Conservation (phyloP, 2,888 invertebrate species). For the Apocheima hispidaria region DNA sequence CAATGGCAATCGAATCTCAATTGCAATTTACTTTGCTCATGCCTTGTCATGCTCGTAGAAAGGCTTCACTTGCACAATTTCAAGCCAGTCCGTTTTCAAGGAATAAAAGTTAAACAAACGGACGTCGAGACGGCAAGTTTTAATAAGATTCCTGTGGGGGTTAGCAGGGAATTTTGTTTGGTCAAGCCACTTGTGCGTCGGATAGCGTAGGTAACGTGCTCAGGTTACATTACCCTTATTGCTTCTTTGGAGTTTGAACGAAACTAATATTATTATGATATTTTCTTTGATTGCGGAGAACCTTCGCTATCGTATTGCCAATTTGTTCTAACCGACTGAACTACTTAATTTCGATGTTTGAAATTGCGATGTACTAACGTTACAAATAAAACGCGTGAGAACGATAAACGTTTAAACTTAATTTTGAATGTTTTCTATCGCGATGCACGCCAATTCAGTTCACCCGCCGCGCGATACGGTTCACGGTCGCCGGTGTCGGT, state of each 20-base stretch:
- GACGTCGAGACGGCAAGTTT: conserved; percentile 56
- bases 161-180: conserved; percentile 52
- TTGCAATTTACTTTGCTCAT: not conserved
- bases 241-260: conserved; percentile 27
- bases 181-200: conserved; percentile 47
- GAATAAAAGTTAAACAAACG: conserved; percentile 62
- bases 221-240: conserved; percentile 37
- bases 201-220: conserved; percentile 35
- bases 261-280: conserved; percentile 22
- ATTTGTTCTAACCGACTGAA: not conserved
- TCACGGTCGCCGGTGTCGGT: no score
- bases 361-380: no score
- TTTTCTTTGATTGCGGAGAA: conserved; percentile 20
- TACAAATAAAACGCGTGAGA: no score
- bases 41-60: conserved; percentile 7
- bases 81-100: conserved; percentile 31
- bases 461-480: no score
- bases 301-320: not conserved
- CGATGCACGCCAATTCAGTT: no score
- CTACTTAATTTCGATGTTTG: no score
- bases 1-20: not conserved
- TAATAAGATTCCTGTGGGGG: conserved; percentile 61
- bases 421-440: no score
- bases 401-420: no score
- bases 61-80: conserved; percentile 26